Conservation (phyloP, 2,888 invertebrate species). For the Erebia aethiops region DNA sequence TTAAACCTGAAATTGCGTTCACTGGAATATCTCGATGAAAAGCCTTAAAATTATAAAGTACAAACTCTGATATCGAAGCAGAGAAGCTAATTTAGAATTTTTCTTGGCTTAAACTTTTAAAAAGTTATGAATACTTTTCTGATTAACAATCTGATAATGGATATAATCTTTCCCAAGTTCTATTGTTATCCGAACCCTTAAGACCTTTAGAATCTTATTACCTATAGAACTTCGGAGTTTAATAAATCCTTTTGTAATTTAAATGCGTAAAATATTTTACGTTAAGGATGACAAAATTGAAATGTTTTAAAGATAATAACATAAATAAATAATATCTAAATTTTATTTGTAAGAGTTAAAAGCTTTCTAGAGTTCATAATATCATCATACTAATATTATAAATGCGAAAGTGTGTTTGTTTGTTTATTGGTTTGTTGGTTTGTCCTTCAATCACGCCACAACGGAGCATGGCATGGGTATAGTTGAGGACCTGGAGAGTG, state of each 20-base stretch:
- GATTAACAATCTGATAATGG: constrained; percentile 46
- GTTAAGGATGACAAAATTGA: not conserved
- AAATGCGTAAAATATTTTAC: constrained; percentile 30
- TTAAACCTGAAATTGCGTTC: not conserved
- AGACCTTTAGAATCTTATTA: constrained; percentile 31
- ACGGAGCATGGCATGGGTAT: no score
- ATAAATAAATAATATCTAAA: not conserved
- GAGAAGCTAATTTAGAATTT: constrained; percentile 38
- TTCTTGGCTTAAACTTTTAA: constrained; percentile 38
- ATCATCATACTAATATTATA: no score
- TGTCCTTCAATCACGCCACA: no score
- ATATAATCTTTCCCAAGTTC: constrained; percentile 40
- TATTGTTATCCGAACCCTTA: constrained; percentile 36
- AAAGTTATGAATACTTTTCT: constrained; percentile 44
- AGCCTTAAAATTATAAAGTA: constrained; percentile 37
- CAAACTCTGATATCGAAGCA: constrained; percentile 34
- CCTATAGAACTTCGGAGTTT: constrained; percentile 19
- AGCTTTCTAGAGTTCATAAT: no score
- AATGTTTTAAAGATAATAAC: not conserved
- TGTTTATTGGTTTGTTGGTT: no score
- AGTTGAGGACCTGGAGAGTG: no score
- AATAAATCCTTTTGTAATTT: constrained; percentile 27
- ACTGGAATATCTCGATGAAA: constrained; percentile 12
- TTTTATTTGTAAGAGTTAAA: no score
- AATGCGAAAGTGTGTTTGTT: no score